Evolutionary conservation across 2,888 invertebrate species (phyloP).

Genomic region (Leptopilina drosophilae): DNA sequence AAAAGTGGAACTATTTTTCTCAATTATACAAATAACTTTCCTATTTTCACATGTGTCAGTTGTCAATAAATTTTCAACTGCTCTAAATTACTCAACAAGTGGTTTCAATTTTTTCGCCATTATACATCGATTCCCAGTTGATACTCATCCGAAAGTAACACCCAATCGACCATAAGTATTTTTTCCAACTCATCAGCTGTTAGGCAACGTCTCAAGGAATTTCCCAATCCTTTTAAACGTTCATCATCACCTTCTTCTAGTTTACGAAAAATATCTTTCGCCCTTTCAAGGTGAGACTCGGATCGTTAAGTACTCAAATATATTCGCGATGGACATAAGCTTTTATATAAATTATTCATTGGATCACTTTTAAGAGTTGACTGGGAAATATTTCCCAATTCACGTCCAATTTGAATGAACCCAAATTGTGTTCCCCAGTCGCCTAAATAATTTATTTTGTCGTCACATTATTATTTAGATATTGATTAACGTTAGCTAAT

Average conservation of each 20-base stretch:
- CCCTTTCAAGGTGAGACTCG: slow-evolving; percentile 80
- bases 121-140: slow-evolving; percentile 94
- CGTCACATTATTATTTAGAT: slow-evolving; percentile 86
- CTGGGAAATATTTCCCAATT: slow-evolving; percentile 81
- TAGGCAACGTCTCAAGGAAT: slow-evolving; percentile 83
- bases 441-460: slow-evolving; percentile 95
- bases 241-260: slow-evolving; percentile 83
- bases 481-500: slow-evolving; percentile 88
- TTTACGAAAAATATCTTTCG: slow-evolving; percentile 83
- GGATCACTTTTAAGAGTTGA: slow-evolving; percentile 83
- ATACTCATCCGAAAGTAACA: slow-evolving; percentile 90
- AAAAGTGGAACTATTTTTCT: slow-evolving; percentile 83
- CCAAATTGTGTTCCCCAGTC: slow-evolving; percentile 99
- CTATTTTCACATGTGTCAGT: slow-evolving; percentile 82
- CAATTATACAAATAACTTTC: slow-evolving; percentile 80
- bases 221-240: slow-evolving; percentile 84
- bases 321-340: slow-evolving; percentile 90
- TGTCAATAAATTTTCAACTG: slow-evolving; percentile 80
- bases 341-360: slow-evolving; percentile 83
- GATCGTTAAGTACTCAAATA: slow-evolving; percentile 82
- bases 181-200: slow-evolving; percentile 86
- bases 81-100: slow-evolving; percentile 81
- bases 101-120: slow-evolving; percentile 81
- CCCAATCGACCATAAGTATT: slow-evolving; percentile 87
- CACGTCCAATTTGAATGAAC: slow-evolving; percentile 86